A percentile compares a stretch with the other conserved stretches of the same genome.
Evolutionary conservation across 2,888 invertebrate species (phyloP).

Genomic region (Nycteola revayana): DNA sequence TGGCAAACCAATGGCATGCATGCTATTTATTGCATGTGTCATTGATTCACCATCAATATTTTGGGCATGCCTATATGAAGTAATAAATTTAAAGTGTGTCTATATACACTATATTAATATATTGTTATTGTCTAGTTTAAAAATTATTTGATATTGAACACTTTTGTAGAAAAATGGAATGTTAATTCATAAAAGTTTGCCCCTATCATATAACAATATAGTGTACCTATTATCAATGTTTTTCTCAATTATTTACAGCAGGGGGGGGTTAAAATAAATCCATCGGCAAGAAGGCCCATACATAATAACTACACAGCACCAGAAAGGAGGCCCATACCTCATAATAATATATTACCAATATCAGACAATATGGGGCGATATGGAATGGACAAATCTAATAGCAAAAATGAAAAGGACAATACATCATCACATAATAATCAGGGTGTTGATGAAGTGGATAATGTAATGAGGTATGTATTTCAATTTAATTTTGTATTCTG

Average conservation of each 20-base stretch:
- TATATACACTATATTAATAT: no score
- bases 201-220: no score
- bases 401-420: conserved; percentile 8
- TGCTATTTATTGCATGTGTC: no score
- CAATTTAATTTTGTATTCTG: no score
- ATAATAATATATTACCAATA: conserved; percentile 24
- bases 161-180: no score
- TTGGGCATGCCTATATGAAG: no score
- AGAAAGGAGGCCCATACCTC: conserved; percentile 52
- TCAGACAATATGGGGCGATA: conserved; percentile 46
- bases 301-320: conserved; percentile 44
- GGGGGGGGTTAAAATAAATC: conserved; percentile 45
- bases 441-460: conserved; percentile 60
- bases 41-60: no score
- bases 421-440: conserved; percentile 11
- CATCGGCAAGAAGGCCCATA: conserved; percentile 54
- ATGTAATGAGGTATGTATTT: conserved; percentile 53
- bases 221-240: not conserved
- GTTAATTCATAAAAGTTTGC: no score
- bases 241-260: conserved; percentile 31
- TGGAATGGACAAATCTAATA: conserved; percentile 30
- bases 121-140: no score
- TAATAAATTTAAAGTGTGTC: no score
- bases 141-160: no score
- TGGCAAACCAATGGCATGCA: no score